These are phyloP conservation scores for Phylloscopus collybita DNA, from an alignment of 2,797 vertebrate species.

Conservation along the genomic window DNA sequence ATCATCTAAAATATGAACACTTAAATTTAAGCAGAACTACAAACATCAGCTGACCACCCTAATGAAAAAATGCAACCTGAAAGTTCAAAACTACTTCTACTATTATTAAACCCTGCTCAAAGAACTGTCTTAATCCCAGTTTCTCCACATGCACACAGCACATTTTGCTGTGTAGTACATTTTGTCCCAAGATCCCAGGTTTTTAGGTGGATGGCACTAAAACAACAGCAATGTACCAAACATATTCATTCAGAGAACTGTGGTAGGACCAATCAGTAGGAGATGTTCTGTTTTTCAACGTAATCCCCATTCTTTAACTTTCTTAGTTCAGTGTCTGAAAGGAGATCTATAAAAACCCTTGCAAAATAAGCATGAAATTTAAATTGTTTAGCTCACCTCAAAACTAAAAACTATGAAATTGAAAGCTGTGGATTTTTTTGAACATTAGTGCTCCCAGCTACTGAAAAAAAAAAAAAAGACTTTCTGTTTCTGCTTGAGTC, in stretches of 20 bases:
- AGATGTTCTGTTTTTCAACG: neutral
- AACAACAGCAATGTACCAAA: neutral
- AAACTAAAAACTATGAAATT: neutral
- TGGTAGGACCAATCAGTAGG: neutral
- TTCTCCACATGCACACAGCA: neutral
- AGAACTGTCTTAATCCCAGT: neutral
- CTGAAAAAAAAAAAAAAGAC: neutral
- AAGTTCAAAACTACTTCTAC: neutral
- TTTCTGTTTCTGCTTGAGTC: neutral
- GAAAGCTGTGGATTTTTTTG: neutral
- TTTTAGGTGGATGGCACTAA: neutral
- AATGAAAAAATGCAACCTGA: neutral
- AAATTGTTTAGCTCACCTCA: neutral
- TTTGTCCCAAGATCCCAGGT: neutral
- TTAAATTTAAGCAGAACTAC: neutral
- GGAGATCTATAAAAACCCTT: neutral
- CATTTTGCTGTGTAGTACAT: too few species aligned
- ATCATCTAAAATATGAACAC: accelerated
- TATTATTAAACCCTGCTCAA: neutral
- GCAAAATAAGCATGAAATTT: neutral
- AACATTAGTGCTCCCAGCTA: neutral
- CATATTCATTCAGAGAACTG: neutral
- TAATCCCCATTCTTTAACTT: neutral
- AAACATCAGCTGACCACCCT: neutral
- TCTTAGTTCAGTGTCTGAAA: neutral